A percentile compares a stretch with the other conserved stretches of the same genome.
Evolutionary conservation across 2,888 invertebrate genomes (phyloP).

Genomic region (Drosophila acutilabella): DNA sequence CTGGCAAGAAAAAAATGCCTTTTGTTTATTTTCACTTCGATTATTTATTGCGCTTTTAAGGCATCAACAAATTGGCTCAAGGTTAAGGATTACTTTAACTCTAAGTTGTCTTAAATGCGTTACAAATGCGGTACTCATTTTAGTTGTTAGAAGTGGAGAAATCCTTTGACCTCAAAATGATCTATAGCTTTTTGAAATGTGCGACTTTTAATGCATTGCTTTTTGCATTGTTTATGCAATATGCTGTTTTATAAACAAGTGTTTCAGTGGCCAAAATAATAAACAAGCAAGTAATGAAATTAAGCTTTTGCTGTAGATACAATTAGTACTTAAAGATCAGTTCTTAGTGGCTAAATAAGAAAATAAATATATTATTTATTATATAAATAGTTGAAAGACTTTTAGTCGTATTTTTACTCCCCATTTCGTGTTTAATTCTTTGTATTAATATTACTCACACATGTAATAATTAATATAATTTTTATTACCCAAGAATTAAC

Average conservation of each 20-base stretch:
- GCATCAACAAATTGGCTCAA: constrained; percentile 9
- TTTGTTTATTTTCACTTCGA: constrained; percentile 34
- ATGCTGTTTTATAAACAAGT: neutral
- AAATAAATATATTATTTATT: no score
- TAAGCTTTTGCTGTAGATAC: no score
- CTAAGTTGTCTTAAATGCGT: no score
- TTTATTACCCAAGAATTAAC: neutral
- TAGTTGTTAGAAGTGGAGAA: neutral
- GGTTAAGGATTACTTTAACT: constrained; percentile 4
- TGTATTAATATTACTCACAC: neutral
- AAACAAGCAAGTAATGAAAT: no score
- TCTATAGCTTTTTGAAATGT: neutral
- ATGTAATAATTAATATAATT: neutral
- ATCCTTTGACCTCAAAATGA: neutral
- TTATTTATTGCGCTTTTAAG: constrained; percentile 35
- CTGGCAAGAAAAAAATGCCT: constrained; percentile 15
- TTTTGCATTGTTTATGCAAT: constrained; percentile 2
- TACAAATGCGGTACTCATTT: no score
- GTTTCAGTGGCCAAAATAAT: neutral
- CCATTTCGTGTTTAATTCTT: neutral
- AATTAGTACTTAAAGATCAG: no score
- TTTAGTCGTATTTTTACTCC: no score
- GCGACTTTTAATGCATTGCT: neutral
- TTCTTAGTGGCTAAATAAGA: no score
- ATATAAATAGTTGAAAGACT: no score